Base-by-base conservation (phyloP, 2,797 vertebrate genomes). In the Ambastaia sidthimunki region DNA sequence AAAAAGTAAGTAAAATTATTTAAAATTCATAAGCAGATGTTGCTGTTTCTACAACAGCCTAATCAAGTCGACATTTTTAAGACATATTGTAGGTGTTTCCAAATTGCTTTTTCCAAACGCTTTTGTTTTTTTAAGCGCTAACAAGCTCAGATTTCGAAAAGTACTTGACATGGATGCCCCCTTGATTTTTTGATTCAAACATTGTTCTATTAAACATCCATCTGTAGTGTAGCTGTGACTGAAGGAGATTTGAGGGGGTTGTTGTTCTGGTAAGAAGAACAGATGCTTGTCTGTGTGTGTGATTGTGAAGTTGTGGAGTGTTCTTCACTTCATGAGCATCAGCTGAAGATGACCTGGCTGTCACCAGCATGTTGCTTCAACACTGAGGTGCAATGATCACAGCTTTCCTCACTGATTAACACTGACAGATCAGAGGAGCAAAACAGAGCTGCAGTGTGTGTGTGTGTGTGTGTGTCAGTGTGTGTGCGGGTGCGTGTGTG, bases 341-440 rank as follows among this genome's bases (percentile, higher is more conserved):
- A 76, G 37, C 70, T 83, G 78, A 65, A 74, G 82, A 89, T 87
- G 88, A 84, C 87, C 85, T 80, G 74, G 88, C 91, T 92, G 91
- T 92, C 90, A 90, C 91, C 89, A 90, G 86, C 89, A 89, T 92
- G 91, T 93, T 93, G 91, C 92, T 86, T 91, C 92, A 91, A 92
- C 91, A 92, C 89, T 86, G 88, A 90, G 93, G 91, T 93, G 92
- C 88, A 91, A 92, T 93, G 92, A 94, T 93, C 92, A 88, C 93
- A 92, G 93, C 87, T 92, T 93, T 91, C 85, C 88, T 90, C 86
- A 90, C 85, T 89, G 88, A 92, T 86, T 87, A 86, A 90, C 91
- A 88, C 88, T 91, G 91, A 89, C 89, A 92, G 92, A 90, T 86
- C 86, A 90, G 86, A 87, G 69, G 54, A 80, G 18, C 21, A 66